A percentile compares a stretch with the other conserved stretches of the same genome.
Evolutionary conservation across 2,113 vertebrate genomes (phyloP).

Genomic region (Lathamus discolor): DNA sequence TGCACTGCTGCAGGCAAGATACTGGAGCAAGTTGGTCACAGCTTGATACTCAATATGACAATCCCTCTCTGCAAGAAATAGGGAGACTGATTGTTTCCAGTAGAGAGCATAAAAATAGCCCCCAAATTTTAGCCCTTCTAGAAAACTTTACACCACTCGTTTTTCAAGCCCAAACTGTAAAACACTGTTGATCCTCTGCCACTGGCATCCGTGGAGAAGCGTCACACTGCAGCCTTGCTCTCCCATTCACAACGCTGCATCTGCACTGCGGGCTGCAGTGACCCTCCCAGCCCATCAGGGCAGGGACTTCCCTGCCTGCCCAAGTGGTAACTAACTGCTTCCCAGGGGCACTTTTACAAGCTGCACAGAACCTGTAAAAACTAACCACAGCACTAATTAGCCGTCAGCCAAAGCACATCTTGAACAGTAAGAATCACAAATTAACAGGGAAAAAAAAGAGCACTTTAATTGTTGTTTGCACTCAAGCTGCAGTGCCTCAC

Average conservation of each 20-base stretch:
- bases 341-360: background rate
- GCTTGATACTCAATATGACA: background rate
- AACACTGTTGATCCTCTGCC: background rate
- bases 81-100: background rate
- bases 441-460: background rate
- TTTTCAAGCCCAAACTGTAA: background rate
- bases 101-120: background rate
- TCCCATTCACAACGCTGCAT: background rate
- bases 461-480: background rate
- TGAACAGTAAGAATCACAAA: background rate
- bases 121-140: background rate
- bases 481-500: background rate
- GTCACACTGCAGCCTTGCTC: background rate
- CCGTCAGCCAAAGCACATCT: background rate
- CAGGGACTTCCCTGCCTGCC: background rate
- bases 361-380: background rate
- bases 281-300: background rate
- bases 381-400: fast-evolving
- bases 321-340: background rate
- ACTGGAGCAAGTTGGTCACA: background rate
- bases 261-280: background rate
- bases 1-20: background rate
- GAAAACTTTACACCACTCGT: background rate
- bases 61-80: background rate
- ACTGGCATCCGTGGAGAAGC: too few species aligned